Conservation (phyloP, 1,140 invertebrate species). For the Heterodera schachtii region DNA sequence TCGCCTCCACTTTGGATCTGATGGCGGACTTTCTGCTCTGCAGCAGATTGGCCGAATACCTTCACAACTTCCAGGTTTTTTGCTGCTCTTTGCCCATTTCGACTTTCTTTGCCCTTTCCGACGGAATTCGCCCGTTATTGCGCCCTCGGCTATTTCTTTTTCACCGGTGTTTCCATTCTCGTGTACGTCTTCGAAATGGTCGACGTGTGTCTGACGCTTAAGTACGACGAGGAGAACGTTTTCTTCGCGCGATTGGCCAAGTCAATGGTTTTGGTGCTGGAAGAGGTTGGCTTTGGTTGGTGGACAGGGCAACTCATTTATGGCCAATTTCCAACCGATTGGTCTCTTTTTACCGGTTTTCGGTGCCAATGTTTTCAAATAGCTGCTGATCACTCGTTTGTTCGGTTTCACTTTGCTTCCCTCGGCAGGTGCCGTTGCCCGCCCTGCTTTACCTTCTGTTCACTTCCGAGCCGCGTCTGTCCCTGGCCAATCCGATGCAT, state of each 20-base stretch:
- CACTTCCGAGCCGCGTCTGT: conserved; percentile 61
- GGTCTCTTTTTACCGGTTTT: too few relatives aligned
- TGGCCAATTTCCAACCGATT: not conserved
- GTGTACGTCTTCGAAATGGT: conserved; percentile 65
- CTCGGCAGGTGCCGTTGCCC: conserved; percentile 55
- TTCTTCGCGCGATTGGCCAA: conserved; percentile 64
- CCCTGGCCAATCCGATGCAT: conserved; percentile 54
- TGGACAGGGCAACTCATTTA: not conserved
- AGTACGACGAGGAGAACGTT: conserved; percentile 63
- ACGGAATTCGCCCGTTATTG: conserved; percentile 56
- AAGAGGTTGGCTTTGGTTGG: conserved; percentile 50
- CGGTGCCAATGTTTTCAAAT: too few relatives aligned
- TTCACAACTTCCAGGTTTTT: conserved; percentile 56
- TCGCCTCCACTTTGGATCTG: conserved; percentile 63
- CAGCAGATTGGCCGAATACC: conserved; percentile 55
- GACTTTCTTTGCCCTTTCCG: conserved; percentile 42
- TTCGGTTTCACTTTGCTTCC: conserved; percentile 60
- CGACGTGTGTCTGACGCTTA: conserved; percentile 62
- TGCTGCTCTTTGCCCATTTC: not conserved
- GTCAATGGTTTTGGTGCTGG: conserved; percentile 60
- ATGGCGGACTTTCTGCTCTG: conserved; percentile 63
- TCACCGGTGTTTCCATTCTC: conserved; percentile 59
- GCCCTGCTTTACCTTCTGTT: conserved; percentile 59
- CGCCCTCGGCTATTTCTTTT: conserved; percentile 64
- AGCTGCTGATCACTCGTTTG: conserved; percentile 53